phyloP scores from a whole-genome alignment of 2,113 vertebrate genomes.

The Ammospiza caudacuta region DNA sequence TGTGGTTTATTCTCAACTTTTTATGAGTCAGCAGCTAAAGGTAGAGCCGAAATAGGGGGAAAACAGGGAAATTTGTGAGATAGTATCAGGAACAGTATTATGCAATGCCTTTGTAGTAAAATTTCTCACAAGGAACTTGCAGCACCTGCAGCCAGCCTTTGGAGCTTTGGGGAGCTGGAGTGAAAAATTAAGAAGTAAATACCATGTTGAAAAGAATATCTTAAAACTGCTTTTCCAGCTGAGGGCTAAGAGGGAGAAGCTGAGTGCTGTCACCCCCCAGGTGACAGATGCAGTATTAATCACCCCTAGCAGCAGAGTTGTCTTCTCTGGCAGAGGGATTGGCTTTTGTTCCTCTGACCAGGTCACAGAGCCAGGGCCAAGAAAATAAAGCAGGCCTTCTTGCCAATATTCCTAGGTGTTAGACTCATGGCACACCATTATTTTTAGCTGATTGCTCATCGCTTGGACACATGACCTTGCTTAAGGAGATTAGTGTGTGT shows the following conservation, averaged over 20 bases:
- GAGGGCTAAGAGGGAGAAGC: not conserved
- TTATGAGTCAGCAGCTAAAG: slow-evolving; percentile 47
- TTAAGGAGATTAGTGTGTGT: slow-evolving; percentile 8
- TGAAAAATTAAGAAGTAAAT: not conserved
- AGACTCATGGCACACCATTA: slow-evolving; percentile 41
- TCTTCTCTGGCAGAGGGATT: slow-evolving; percentile 17
- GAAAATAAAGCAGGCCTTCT: slow-evolving; percentile 29
- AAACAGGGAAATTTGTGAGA: slow-evolving; percentile 7
- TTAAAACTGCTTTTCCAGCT: slow-evolving; percentile 24
- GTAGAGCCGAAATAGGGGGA: not conserved
- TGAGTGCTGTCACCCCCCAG: not conserved
- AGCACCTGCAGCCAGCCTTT: slow-evolving; percentile 40
- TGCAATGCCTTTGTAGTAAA: not conserved
- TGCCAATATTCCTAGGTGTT: slow-evolving; percentile 41
- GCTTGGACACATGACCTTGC: slow-evolving; percentile 33
- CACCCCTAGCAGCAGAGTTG: not conserved
- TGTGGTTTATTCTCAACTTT: slow-evolving; percentile 41
- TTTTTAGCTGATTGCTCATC: slow-evolving; percentile 62
- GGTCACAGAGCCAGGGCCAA: slow-evolving; percentile 41
- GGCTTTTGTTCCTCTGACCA: slow-evolving; percentile 51
- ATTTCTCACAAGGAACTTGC: slow-evolving; percentile 30
- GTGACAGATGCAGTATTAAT: slow-evolving; percentile 44
- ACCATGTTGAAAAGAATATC: not conserved
- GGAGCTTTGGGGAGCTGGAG: slow-evolving; percentile 7
- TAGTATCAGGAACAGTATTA: slow-evolving; percentile 2